Evolutionary conservation across 2,113 vertebrate species (phyloP), one percentile per base, ranked within the genome.

Genomic region (Stomatorhinus ivindoensis): DNA sequence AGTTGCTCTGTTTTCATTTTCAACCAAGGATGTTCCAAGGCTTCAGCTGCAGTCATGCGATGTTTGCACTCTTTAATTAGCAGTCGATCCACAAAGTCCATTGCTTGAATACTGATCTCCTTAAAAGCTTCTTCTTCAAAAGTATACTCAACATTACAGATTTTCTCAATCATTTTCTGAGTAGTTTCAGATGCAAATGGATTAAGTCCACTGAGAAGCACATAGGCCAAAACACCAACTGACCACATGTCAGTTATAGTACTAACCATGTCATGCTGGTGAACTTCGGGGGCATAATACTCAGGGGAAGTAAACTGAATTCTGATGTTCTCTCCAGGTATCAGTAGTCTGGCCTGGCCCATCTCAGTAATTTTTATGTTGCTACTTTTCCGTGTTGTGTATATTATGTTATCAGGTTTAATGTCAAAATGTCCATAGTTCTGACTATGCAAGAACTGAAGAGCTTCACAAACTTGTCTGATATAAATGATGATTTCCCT

Each of bases 171-270:
- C 89, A 96, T 96, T 94, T 99, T 97, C 89, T 98, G 98, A 88
- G 95, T 96, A 88, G 98, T 99, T 95, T 99, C 98, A 91, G 98
- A 97, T 87, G 96, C 94, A 94, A 99, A 99, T 90, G 98, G 98
- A 95, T 99, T 99, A 82, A 97, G 94, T 89, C 98, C 98, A 91
- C 98, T 97, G 88, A 99, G 95, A n/a, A 99, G 95, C 92, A 99
- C 95, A 3, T 99, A 99, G 1, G 97, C 96, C 92, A 99, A 91
- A 2, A 96, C 97, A 92, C 98, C 98, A 87, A 99, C 96, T 88
- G 98, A 98, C 98, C 98, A 99, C 98, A 99, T 99, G 89, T 99
- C 98, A 1, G 97, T 99, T 90, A 97, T 97, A 90, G 98, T 96
- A 89, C 96, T 97, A 93, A 99, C 96, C 65, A 98, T 91, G 90